Conservation (phyloP, 1,140 invertebrate species). For the Lucilia cuprina region DNA sequence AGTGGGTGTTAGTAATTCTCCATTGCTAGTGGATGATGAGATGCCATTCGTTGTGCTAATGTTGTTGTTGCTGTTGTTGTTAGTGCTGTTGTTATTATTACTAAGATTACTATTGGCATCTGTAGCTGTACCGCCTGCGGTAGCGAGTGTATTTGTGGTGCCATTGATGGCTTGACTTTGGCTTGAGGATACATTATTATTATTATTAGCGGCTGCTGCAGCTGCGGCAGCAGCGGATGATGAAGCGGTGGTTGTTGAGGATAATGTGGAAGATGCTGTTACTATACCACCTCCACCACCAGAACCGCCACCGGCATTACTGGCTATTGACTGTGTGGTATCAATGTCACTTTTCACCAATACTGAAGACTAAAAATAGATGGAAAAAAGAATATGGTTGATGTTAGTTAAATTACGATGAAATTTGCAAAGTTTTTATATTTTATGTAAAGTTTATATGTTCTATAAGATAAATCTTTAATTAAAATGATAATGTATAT, state of each 20-base stretch:
- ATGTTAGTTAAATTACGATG: neutral
- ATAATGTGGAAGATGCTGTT: slow-evolving; percentile 52
- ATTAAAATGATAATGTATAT: neutral
- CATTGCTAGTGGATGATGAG: neutral
- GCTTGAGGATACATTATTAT: slow-evolving; percentile 19
- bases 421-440: neutral
- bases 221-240: slow-evolving; percentile 5
- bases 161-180: slow-evolving; percentile 38
- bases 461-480: neutral
- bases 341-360: slow-evolving; percentile 52
- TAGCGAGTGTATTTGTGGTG: slow-evolving; percentile 23
- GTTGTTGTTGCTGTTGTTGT: slow-evolving; percentile 31
- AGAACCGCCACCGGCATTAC: slow-evolving; percentile 53
- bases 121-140: slow-evolving; percentile 27
- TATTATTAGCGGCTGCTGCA: neutral
- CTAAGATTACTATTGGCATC: slow-evolving; percentile 8
- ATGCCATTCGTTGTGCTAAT: slow-evolving; percentile 24
- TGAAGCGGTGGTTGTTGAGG: slow-evolving; percentile 48
- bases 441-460: no score
- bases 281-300: slow-evolving; percentile 53
- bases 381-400: slow-evolving; percentile 22
- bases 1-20: slow-evolving; percentile 22
- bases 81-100: slow-evolving; percentile 48
- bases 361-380: slow-evolving; percentile 56
- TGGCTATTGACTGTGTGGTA: slow-evolving; percentile 36